Conservation (phyloP, 2,888 invertebrate species). For the Catocala fraxini region DNA sequence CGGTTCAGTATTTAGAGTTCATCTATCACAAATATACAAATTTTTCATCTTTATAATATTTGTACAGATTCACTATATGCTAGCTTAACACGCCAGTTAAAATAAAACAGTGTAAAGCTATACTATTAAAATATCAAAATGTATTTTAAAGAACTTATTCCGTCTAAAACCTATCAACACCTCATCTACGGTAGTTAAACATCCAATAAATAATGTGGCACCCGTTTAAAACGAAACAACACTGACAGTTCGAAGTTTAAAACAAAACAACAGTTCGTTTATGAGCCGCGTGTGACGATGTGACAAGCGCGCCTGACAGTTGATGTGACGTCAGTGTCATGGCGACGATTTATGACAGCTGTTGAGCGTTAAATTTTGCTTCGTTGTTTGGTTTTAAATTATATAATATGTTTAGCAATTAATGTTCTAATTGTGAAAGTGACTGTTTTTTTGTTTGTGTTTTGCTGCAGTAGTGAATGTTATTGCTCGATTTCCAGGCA, state of each 20-base stretch:
- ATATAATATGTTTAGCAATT: neutral
- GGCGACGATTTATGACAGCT: conserved; percentile 31
- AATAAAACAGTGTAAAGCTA: no score
- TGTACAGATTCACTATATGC: no score
- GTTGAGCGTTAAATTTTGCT: conserved; percentile 7
- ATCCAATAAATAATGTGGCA: conserved; percentile 52
- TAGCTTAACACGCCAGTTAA: no score
- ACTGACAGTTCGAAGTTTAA: conserved; percentile 19
- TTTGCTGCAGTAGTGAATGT: no score
- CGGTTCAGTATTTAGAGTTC: no score
- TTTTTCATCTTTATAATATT: no score
- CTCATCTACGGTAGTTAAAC: conserved; percentile 58
- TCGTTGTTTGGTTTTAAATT: conserved; percentile 8
- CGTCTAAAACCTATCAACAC: conserved; percentile 35
- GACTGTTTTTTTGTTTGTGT: no score
- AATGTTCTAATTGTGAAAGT: no score
- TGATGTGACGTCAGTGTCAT: conserved; percentile 19
- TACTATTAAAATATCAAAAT: no score
- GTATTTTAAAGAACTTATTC: no score
- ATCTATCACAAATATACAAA: no score
- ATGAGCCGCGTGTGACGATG: conserved; percentile 39
- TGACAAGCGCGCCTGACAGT: conserved; percentile 18
- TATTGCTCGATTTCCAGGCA: no score
- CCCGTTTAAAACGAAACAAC: conserved; percentile 48
- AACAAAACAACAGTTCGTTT: conserved; percentile 49